A percentile compares a stretch with the other conserved stretches of the same genome.
These are phyloP conservation scores for Echeneis naucrates DNA, from an alignment of 2,797 vertebrate species.

Conservation along the genomic window DNA sequence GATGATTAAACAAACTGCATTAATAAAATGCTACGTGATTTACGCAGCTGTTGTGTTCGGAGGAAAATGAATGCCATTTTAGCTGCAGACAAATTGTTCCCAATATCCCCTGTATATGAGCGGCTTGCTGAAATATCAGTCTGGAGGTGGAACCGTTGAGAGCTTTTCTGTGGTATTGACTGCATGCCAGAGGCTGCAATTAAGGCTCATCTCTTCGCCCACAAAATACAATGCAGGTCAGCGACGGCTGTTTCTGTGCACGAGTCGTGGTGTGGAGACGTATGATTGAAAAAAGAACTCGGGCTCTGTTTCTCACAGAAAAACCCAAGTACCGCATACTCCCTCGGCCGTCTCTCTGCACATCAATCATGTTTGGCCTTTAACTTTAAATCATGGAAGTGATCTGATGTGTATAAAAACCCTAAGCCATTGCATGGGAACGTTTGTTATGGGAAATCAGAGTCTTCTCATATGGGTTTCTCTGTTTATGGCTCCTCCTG, in stretches of 20 bases:
- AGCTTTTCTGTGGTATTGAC: conserved; percentile 51
- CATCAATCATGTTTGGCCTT: conserved; percentile 28
- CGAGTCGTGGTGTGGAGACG: conserved; percentile 20
- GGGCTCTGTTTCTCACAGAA: conserved; percentile 35
- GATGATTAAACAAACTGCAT: conserved; percentile 63
- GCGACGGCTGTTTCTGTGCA: conserved; percentile 27
- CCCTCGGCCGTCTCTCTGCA: conserved; percentile 8
- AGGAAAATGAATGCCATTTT: conserved; percentile 64
- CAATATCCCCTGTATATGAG: conserved; percentile 42
- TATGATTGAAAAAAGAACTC: conserved; percentile 18
- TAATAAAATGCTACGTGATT: conserved; percentile 62
- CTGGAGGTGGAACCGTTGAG: conserved; percentile 33
- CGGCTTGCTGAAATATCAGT: conserved; percentile 52
- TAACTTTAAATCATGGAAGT: conserved; percentile 40
- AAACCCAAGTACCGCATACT: background rate
- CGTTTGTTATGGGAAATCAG: conserved; percentile 34
- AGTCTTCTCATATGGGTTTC: conserved; percentile 36
- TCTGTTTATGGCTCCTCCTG: conserved; percentile 53
- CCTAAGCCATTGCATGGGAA: conserved; percentile 41
- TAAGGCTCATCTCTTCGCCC: conserved; percentile 54
- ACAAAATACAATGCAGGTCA: conserved; percentile 55
- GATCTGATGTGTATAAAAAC: conserved; percentile 39
- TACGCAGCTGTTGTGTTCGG: conserved; percentile 62
- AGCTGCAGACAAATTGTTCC: conserved; percentile 40
- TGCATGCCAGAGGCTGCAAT: conserved; percentile 53